Evolutionary conservation across 2,113 vertebrate species (phyloP).

Genomic region (Pleuronectes platessa): DNA sequence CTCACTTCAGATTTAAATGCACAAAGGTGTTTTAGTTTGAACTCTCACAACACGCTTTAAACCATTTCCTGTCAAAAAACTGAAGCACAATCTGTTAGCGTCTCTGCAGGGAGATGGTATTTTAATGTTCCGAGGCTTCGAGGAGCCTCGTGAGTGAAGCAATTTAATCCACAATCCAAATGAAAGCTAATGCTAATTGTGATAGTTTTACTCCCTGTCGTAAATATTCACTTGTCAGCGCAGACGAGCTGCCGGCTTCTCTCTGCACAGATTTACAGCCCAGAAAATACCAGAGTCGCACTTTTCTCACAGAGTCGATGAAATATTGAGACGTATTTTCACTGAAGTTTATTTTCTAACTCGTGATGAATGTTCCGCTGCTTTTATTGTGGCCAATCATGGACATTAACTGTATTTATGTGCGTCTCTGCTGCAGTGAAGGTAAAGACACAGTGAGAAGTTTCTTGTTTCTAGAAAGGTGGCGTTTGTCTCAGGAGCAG

Average conservation of each 20-base stretch:
- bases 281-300: conserved; percentile 32
- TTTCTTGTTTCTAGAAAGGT: too few relatives aligned
- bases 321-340: conserved; percentile 8
- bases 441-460: background rate
- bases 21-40: background rate
- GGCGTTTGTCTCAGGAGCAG: too few relatives aligned
- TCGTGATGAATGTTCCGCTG: background rate
- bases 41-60: background rate
- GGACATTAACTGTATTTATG: conserved; percentile 10
- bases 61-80: background rate
- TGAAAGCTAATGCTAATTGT: conserved; percentile 68
- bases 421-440: background rate
- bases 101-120: background rate
- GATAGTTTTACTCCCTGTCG: conserved; percentile 29
- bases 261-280: conserved; percentile 47
- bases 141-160: conserved; percentile 44
- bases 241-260: background rate
- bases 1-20: background rate
- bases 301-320: conserved; percentile 5
- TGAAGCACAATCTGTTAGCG: too few relatives aligned
- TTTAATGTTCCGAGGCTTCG: conserved; percentile 54
- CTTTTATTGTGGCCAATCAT: background rate
- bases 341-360: background rate
- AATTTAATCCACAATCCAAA: conserved; percentile 54
- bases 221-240: conserved; percentile 64